phyloP scores from a whole-genome alignment of 1,140 invertebrate species.

The Calosoma granatense region DNA sequence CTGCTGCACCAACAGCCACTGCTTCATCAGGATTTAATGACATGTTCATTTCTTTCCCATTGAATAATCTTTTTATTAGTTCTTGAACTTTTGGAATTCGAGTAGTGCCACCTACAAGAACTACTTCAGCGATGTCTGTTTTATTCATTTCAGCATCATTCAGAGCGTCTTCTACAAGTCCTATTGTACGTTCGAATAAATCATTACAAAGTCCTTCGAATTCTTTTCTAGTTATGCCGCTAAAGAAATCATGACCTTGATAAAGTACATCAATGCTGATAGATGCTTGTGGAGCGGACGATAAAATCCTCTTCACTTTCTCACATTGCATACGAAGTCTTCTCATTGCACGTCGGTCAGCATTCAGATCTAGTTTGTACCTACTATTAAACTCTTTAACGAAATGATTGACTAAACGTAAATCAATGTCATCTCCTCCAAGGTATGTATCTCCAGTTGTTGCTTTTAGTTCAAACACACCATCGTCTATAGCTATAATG shows the following conservation, averaged over 20 bases:
- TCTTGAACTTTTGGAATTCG: conserved; percentile 57
- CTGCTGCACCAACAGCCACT: conserved; percentile 59
- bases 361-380: conserved; percentile 37
- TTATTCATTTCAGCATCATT: conserved; percentile 57
- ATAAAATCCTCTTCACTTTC: conserved; percentile 69
- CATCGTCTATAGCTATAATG: conserved; percentile 56
- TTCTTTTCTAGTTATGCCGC: conserved; percentile 57
- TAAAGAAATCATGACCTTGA: conserved; percentile 63
- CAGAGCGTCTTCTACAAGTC: conserved; percentile 48
- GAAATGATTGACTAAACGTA: conserved; percentile 73
- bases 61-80: conserved; percentile 53
- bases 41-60: conserved; percentile 54
- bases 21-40: conserved; percentile 75
- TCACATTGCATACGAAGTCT: conserved; percentile 54
- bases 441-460: conserved; percentile 62
- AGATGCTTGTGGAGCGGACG: conserved; percentile 55
- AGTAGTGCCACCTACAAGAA: conserved; percentile 51
- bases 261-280: conserved; percentile 63
- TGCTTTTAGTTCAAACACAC: conserved; percentile 49
- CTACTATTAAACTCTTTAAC: conserved; percentile 42
- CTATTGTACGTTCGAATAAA: conserved; percentile 42
- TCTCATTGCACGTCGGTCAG: conserved; percentile 34
- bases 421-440: conserved; percentile 69
- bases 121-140: conserved; percentile 52
- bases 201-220: conserved; percentile 65